Evolutionary conservation across 1,140 invertebrate species (phyloP).

Genomic region (Solenopsis fugax): DNA sequence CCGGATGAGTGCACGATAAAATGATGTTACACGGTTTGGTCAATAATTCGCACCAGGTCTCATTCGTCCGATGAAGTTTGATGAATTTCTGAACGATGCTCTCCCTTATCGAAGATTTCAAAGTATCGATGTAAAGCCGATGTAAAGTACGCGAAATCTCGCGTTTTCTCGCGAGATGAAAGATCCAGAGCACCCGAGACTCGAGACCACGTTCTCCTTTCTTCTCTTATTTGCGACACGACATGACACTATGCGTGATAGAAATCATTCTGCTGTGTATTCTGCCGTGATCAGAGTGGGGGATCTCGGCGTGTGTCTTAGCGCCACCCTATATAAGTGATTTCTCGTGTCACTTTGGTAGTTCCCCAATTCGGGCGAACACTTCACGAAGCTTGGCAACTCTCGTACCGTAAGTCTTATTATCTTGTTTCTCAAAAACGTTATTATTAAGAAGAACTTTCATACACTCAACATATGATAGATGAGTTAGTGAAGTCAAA

Average conservation of each 20-base stretch:
- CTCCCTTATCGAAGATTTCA: not conserved
- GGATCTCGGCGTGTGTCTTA: conserved; percentile 67
- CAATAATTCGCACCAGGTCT: not conserved
- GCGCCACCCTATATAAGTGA: conserved; percentile 83
- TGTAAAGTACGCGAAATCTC: not conserved
- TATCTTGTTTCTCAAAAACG: not conserved
- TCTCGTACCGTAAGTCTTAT: conserved; percentile 79
- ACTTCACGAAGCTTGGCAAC: conserved; percentile 84
- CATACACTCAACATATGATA: not conserved
- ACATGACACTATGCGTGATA: conserved; percentile 21
- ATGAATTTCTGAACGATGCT: not conserved
- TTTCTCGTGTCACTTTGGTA: conserved; percentile 81
- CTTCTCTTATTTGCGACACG: conserved; percentile 17
- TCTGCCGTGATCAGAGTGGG: conserved; percentile 66
- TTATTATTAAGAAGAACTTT: not conserved
- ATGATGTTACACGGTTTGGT: not conserved
- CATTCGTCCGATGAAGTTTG: not conserved
- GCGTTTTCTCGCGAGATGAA: not conserved
- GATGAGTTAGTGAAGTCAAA: not conserved
- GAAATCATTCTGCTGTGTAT: conserved; percentile 27
- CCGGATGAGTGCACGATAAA: not conserved
- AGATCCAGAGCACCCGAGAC: not conserved
- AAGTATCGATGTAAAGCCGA: not conserved
- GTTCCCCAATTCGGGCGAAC: conserved; percentile 83
- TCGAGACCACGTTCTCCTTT: conserved; percentile 4